Base-by-base conservation (phyloP, 2,888 invertebrate genomes). In the Zele albiditarsus region DNA sequence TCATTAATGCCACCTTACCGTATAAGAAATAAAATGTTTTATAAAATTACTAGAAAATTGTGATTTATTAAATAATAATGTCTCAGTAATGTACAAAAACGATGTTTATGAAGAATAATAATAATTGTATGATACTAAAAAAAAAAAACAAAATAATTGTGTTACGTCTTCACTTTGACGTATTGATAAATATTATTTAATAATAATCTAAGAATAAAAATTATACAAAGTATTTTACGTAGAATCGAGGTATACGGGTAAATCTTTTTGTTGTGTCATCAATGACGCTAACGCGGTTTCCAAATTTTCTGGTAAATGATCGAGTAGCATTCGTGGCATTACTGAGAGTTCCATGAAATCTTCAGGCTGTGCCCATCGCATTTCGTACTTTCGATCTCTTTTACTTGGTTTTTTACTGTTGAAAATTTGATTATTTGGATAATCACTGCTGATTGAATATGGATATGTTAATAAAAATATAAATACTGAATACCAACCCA, bases 221-320 rank as follows among this genome's bases (percentile, higher is more conserved):
- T 42, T n/a, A 28, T 25, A 38, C 28, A 25, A 62, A 49, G 33
- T 60, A 28, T 14, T 23, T 72, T 75, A 79, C 78, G 77, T 71
- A 27, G 78, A 60, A 67, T 79, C 80, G 33, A 82, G 74, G 53
- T 77, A 78, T 20, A 83, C 78, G 12, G 88, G 86, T 62, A 85
- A 71, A 25, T 87, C 84, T 16, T 84, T 83, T 79, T 90, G 90
- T 78, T 90, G 90, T 38, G 85, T 83, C 20, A 94, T 86, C 66
- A 95, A 91, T 0, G 92, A 93, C 69, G 93, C 91, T 69, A 97
- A 89, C 27, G 95, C 94, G 80, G 92, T 91, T 81, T 93, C 92
- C 23, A 96, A 93, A 86, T 94, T 94, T 86, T 96, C 94, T 0
- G 97, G 97, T 66, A 97, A 90, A 88, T 97, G 97, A 89, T 97